Evolutionary conservation across 2,888 invertebrate genomes (phyloP).

Genomic region (Drosophila imparisetae): DNA sequence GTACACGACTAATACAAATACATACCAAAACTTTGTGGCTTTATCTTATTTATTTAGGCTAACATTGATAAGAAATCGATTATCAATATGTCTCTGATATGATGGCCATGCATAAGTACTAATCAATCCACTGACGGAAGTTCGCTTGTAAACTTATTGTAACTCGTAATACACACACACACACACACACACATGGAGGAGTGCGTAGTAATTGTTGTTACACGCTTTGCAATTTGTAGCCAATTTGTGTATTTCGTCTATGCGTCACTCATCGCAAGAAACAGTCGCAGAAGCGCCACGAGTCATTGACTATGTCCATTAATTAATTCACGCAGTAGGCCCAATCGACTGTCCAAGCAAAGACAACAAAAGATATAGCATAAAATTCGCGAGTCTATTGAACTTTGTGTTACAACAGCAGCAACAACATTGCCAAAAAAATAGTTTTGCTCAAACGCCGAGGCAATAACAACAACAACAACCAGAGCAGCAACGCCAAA

Average conservation of each 20-base stretch:
- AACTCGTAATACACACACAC: neutral
- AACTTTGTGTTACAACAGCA: constrained; percentile 67
- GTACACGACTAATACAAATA: neutral
- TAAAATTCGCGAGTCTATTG: constrained; percentile 77
- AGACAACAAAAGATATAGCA: neutral
- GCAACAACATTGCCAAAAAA: constrained; percentile 20
- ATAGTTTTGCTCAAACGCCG: neutral
- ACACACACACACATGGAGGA: neutral
- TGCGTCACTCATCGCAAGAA: neutral
- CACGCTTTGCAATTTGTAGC: neutral
- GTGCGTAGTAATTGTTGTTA: neutral
- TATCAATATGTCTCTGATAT: neutral
- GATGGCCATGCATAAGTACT: neutral
- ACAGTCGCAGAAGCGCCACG: neutral
- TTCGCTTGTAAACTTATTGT: neutral
- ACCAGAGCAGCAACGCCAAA: constrained; percentile 23
- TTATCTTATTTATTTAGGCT: neutral
- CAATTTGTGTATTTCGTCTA: neutral
- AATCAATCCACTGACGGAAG: neutral
- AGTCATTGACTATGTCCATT: neutral
- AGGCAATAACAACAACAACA: constrained; percentile 22
- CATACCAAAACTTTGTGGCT: neutral
- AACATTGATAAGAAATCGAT: neutral
- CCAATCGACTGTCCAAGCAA: constrained; percentile 15
- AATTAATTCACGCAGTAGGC: constrained; percentile 29